Base-by-base conservation (phyloP, 2,888 invertebrate genomes). In the Exocentrus adspersus region DNA sequence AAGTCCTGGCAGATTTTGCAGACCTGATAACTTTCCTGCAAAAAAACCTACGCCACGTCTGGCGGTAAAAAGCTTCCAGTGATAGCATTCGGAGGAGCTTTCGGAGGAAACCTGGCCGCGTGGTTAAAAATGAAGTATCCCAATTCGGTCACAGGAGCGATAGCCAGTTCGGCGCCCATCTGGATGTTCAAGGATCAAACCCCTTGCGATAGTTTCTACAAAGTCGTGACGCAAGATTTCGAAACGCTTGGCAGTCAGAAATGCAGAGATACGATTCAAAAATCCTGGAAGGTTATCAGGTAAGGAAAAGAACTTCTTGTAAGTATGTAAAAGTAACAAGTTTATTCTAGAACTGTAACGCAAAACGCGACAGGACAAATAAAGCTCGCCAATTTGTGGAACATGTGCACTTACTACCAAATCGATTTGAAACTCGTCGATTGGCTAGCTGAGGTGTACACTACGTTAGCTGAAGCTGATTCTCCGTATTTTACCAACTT, bases 121-220 rank as follows among this genome's bases (percentile, higher is more conserved):
- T 99, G 98, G 93, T 88, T 98, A 77, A 88, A 98, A 37, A 92
- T 97, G 82, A 98, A 98, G 83, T 98, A 98, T 84, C 98, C 98
- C 0, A 92, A 95, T 78, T 79, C 94, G 24, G 89, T 97, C 5
- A 84, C 86, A 21, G 98, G 98, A 0, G 92, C 98, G 0, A 89
- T 98, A 65, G 97, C 98, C 2, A 90, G 94, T 1, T 98, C 95
- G 14, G 98, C 96, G 0, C 98, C 95, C 0, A 89, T 97, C 72
- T 90, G 91, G 83, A 94, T 92, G 85, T 98, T 94, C 81, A 85
- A 88, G 1, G 92, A 89, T 24, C 83, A 95, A 78, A 90, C 91
- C 1, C 88, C 91, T 0, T 97, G 97, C 78, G 88, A 89, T 43
- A 87, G 89, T 12, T 97, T 90, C 82, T 84, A 88, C 72, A 85